Evolutionary conservation across 2,888 invertebrate genomes (phyloP).

Genomic region (Argyresthia goedartella): DNA sequence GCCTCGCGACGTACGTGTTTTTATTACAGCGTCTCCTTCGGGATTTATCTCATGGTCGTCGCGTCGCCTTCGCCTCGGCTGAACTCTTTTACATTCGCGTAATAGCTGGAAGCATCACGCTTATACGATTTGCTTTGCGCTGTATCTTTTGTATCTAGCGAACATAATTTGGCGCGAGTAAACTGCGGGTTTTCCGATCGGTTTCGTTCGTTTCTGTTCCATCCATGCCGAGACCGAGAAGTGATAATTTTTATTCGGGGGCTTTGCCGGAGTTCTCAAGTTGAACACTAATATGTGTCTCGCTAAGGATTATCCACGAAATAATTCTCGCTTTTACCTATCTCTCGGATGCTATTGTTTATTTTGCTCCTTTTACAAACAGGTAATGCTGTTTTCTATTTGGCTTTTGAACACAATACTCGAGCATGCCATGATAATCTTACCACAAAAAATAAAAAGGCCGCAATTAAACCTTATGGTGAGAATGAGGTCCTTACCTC

Average conservation of each 20-base stretch:
- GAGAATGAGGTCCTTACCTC: no score
- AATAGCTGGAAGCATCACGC: constrained; percentile 38
- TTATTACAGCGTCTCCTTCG: constrained; percentile 61
- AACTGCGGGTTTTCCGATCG: constrained; percentile 2
- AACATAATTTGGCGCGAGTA: constrained; percentile 10
- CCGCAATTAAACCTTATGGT: no score
- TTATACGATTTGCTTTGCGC: constrained; percentile 38
- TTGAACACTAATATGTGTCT: neutral
- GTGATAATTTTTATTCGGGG: neutral
- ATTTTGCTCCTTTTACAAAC: neutral
- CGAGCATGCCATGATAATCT: no score
- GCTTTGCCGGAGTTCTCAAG: neutral
- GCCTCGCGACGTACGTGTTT: constrained; percentile 59
- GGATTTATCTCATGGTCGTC: constrained; percentile 59
- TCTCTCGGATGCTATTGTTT: neutral
- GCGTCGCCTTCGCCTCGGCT: constrained; percentile 20
- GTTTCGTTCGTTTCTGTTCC: constrained; percentile 2
- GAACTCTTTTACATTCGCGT: constrained; percentile 33
- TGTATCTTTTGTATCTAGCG: constrained; percentile 19
- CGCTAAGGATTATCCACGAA: neutral
- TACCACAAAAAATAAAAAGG: no score
- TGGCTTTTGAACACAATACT: no score
- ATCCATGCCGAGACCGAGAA: neutral
- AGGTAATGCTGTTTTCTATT: no score
- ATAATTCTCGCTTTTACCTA: neutral